These are phyloP conservation scores for Stichodactyla helianthus DNA, from an alignment of 64 coral and sea anemone species.

Conservation along the genomic window DNA sequence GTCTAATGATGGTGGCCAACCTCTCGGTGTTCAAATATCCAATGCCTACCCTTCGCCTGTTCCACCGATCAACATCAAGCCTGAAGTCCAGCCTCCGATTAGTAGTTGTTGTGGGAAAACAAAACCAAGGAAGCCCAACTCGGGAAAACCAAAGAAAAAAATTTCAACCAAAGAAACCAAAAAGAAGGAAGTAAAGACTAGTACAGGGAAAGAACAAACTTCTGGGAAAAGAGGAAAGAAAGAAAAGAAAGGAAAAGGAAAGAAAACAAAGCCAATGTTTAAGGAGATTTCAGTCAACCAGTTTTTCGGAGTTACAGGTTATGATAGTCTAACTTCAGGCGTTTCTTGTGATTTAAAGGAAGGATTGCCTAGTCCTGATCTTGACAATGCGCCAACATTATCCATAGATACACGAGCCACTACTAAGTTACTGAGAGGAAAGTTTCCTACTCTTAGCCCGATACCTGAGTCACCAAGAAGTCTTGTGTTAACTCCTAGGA, in stretches of 20 bases:
- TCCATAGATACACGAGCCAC: conserved; percentile 39
- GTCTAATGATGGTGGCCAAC: neutral
- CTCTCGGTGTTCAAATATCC: conserved; percentile 21
- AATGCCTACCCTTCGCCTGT: conserved; percentile 57
- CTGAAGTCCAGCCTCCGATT: conserved; percentile 45
- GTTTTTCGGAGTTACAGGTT: neutral
- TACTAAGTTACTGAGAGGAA: conserved; percentile 34
- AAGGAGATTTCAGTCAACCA: conserved; percentile 29
- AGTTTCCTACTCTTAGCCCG: conserved; percentile 50
- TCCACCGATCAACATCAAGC: conserved; percentile 11
- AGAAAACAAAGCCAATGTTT: conserved; percentile 3
- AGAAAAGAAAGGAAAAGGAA: conserved; percentile 33
- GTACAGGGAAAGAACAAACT: conserved; percentile 10
- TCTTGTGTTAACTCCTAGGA: neutral
- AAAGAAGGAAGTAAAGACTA: neutral
- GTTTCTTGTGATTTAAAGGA: conserved; percentile 24
- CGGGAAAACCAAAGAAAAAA: neutral
- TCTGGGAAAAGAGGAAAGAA: conserved; percentile 18
- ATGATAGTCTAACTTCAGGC: neutral
- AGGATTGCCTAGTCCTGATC: conserved; percentile 23
- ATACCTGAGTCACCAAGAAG: conserved; percentile 70
- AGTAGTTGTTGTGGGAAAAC: neutral
- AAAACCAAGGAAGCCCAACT: neutral
- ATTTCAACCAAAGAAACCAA: neutral
- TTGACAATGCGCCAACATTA: conserved; percentile 34